Evolutionary conservation across 2,888 invertebrate genomes (phyloP), one percentile per base, ranked within the genome.

Genomic region (Caenorhabditis macrosperma): DNA sequence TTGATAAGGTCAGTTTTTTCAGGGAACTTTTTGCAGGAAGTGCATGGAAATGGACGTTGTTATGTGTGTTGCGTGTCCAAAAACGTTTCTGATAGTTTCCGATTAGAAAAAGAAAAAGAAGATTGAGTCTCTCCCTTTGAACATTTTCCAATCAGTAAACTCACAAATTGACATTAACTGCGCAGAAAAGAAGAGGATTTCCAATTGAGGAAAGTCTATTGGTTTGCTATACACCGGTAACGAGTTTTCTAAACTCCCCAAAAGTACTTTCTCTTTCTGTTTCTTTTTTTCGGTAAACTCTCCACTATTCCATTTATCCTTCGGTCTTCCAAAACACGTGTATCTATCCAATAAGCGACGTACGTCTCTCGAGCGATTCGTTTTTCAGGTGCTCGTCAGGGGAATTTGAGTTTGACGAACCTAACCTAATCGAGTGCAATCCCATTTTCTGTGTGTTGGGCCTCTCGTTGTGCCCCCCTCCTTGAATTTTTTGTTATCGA

Each of bases 1-100:
- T 75, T 85, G 22, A 83, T 85, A 52, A 85, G 84, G 85, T 85
- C 17, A 63, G 83, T 66, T 57, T 28, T 50, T 55, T 48, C 12
- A 26, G 30, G 7, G 9, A 20, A 22, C 6, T 9, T 41, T 61
- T 48, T 57, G 2, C 28, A 44, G 20, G 20, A 44, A 44, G 20
- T 44, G 17, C 17, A 44, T 17, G 17, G 10, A 17, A 44, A 15
- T 15, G 3, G 2, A 38, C 3, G 15, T 12, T 12, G 9, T 44
- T 17, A 44, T 46, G 41, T 69, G 69, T 48, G 26, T 46, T 69
- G 52, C 10, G 24, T 17, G n/a, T 44, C 44, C 2, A 44, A 44
- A 5, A 60, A 38, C 50, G 46, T 63, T 30, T 41, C 44, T 72
- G 72, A 54, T 64, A 64, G 64, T 74, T 74, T 64, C 50, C 57